Evolutionary conservation across 2,797 vertebrate species (phyloP).

Genomic region (Eupleurogrammus muticus): DNA sequence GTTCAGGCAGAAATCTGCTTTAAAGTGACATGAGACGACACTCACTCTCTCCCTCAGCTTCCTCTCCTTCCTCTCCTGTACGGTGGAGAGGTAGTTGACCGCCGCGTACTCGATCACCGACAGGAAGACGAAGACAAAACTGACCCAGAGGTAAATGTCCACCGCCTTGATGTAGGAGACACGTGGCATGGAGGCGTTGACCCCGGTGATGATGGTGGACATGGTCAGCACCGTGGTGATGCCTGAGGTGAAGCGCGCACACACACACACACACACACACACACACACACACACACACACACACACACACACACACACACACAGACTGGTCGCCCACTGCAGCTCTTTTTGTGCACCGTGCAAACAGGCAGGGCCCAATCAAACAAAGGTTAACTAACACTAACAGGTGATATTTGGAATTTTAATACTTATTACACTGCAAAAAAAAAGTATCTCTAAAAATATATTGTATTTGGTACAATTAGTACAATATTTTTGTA

Average conservation of each 20-base stretch:
- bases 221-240: slow-evolving; percentile 89
- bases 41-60: slow-evolving; percentile 88
- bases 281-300: too few relatives aligned
- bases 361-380: not conserved
- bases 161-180: slow-evolving; percentile 90
- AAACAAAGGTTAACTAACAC: not conserved
- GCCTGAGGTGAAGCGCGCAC: slow-evolving; percentile 74
- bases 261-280: too few relatives aligned
- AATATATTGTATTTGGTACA: too few relatives aligned
- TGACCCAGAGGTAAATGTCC: slow-evolving; percentile 90
- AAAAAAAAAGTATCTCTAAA: too few relatives aligned
- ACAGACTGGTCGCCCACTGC: slow-evolving; percentile 26
- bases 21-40: slow-evolving; percentile 5
- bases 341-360: not conserved
- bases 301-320: too few relatives aligned
- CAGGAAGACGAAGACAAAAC: slow-evolving; percentile 88
- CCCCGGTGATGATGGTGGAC: slow-evolving; percentile 90
- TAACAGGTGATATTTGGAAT: too few relatives aligned
- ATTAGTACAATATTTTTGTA: too few relatives aligned
- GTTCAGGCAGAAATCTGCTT: not conserved
- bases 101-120: slow-evolving; percentile 88
- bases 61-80: slow-evolving; percentile 91
- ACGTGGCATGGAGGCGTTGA: slow-evolving; percentile 88
- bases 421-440: too few relatives aligned
- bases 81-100: slow-evolving; percentile 91